Percentiles rank a stretch among this genome's conserved stretches.
Conservation (phyloP, 2,888 invertebrate genomes). For the Nymphalis polychloros region DNA sequence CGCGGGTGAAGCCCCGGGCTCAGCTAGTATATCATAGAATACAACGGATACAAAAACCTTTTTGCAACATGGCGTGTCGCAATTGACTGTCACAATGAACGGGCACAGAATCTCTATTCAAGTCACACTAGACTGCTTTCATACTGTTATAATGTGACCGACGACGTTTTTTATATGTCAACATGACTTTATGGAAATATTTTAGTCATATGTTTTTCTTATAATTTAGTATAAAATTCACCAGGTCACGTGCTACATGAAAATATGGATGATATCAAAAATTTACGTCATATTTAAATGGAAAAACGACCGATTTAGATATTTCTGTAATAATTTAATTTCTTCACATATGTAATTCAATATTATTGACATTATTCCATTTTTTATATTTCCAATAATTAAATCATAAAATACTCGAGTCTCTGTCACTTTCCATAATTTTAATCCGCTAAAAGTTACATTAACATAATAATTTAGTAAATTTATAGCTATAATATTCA, state of each 20-base stretch:
- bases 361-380: too few relatives aligned
- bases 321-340: too few relatives aligned
- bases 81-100: slow-evolving; percentile 61
- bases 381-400: too few relatives aligned
- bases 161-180: background rate
- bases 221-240: background rate
- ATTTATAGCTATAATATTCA: too few relatives aligned
- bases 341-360: too few relatives aligned
- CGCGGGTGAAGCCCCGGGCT: too few relatives aligned
- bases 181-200: background rate
- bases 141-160: background rate
- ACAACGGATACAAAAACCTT: slow-evolving; percentile 43
- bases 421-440: too few relatives aligned
- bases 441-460: too few relatives aligned
- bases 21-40: slow-evolving; percentile 30
- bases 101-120: slow-evolving; percentile 51
- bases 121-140: slow-evolving; percentile 58
- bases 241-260: slow-evolving; percentile 22
- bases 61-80: slow-evolving; percentile 44
- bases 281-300: too few relatives aligned
- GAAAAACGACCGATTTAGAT: too few relatives aligned
- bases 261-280: background rate
- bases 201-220: background rate
- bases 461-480: too few relatives aligned
- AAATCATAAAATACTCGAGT: too few relatives aligned